These are phyloP conservation scores for Actenoides hombroni DNA, from an alignment of 2,113 vertebrate genomes.

Conservation along the genomic window DNA sequence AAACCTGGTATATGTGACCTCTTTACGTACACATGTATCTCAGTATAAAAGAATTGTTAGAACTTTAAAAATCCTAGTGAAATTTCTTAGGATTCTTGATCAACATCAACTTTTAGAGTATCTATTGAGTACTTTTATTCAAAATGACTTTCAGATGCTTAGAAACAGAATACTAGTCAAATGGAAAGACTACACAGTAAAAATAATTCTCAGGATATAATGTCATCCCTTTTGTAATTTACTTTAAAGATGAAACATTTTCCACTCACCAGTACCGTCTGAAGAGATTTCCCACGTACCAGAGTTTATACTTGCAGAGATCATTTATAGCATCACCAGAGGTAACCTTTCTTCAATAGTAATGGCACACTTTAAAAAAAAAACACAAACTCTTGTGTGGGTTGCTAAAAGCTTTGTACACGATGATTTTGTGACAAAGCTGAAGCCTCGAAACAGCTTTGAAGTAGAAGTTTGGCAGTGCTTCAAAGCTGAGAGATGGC, in stretches of 20 bases:
- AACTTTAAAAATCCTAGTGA: background rate
- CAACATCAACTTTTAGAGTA: background rate
- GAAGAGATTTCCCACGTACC: background rate
- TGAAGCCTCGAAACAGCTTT: conserved; percentile 30
- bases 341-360: background rate
- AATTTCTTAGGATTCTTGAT: background rate
- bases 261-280: background rate
- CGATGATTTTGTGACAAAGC: conserved; percentile 6
- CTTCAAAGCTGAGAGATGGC: conserved; percentile 38
- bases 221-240: background rate
- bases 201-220: background rate
- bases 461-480: conserved; percentile 19
- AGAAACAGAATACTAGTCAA: background rate
- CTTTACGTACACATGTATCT: background rate
- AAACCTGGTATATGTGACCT: background rate
- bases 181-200: background rate
- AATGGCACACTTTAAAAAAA: background rate
- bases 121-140: background rate
- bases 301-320: background rate
- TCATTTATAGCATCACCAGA: background rate
- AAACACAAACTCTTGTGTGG: background rate
- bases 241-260: background rate
- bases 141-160: background rate
- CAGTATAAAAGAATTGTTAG: background rate
- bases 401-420: background rate